A percentile compares a stretch with the other conserved stretches of the same genome.
These are phyloP conservation scores for Chitala chitala DNA, from an alignment of 2,113 vertebrate species.

Conservation along the genomic window DNA sequence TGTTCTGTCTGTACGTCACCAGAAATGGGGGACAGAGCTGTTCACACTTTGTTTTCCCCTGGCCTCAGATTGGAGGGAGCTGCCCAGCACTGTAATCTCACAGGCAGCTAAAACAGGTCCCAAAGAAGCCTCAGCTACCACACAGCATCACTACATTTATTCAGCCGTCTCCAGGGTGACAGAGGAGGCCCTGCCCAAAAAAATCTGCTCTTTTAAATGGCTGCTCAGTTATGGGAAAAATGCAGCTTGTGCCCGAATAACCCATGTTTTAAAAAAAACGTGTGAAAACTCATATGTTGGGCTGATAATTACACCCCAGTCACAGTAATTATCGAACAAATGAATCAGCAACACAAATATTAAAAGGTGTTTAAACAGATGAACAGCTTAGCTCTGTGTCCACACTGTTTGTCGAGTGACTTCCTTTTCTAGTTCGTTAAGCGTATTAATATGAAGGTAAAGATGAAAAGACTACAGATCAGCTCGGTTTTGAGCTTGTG, in stretches of 20 bases:
- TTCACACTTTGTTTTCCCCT: not conserved
- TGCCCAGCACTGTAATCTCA: not conserved
- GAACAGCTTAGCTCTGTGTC: not conserved
- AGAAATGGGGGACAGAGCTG: not conserved
- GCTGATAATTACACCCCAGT: not conserved
- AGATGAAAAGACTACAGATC: not conserved
- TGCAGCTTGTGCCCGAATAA: slow-evolving; percentile 6
- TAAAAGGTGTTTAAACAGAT: not conserved
- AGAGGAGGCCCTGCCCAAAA: not conserved
- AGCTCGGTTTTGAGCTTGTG: too few species aligned
- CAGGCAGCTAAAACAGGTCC: not conserved
- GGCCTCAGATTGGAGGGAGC: not conserved
- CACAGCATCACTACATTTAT: not conserved
- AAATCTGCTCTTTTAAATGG: not conserved
- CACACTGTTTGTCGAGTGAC: not conserved
- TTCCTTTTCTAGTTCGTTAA: not conserved
- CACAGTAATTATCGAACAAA: slow-evolving; percentile 2
- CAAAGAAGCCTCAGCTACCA: not conserved
- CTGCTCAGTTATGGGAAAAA: not conserved
- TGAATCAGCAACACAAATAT: too few species aligned
- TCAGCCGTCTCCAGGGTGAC: not conserved
- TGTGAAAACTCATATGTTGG: not conserved
- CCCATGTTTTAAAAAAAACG: not conserved
- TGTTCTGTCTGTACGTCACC: not conserved
- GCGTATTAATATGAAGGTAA: not conserved